Conservation (phyloP, 2,797 vertebrate genomes). For the Acanthornis magna region DNA sequence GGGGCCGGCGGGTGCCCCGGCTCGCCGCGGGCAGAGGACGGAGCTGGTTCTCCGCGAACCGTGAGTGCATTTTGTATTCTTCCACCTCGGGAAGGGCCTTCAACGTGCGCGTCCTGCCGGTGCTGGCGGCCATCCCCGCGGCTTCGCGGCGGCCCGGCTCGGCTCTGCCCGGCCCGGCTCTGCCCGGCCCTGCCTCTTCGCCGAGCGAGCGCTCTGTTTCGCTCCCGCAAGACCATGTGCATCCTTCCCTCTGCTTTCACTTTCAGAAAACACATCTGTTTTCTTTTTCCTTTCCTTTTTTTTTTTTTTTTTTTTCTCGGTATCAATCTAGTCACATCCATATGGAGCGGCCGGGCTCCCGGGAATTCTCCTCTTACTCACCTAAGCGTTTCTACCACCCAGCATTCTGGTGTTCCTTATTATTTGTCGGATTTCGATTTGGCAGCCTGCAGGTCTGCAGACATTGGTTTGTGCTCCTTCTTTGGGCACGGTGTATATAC, state of each 20-base stretch:
- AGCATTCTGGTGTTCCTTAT: background rate
- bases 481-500: background rate
- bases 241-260: slow-evolving; percentile 11
- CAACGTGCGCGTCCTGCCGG: background rate
- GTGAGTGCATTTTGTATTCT: slow-evolving; percentile 1
- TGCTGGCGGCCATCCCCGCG: background rate
- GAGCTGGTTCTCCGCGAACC: slow-evolving; percentile 1
- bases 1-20: background rate
- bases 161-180: background rate
- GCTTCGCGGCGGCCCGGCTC: background rate
- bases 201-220: background rate
- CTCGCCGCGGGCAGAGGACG: background rate
- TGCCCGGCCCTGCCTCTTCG: background rate
- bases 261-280: slow-evolving; percentile 26
- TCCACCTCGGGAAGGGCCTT: background rate
- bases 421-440: background rate
- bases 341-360: background rate
- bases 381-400: background rate
- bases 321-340: background rate
- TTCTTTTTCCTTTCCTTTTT: fast-evolving
- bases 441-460: background rate
- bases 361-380: background rate
- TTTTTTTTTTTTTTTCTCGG: no score
- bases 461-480: background rate
- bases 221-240: background rate